These are phyloP conservation scores for Orius insidiosus DNA, from an alignment of 1,140 invertebrate species.

Conservation along the genomic window DNA sequence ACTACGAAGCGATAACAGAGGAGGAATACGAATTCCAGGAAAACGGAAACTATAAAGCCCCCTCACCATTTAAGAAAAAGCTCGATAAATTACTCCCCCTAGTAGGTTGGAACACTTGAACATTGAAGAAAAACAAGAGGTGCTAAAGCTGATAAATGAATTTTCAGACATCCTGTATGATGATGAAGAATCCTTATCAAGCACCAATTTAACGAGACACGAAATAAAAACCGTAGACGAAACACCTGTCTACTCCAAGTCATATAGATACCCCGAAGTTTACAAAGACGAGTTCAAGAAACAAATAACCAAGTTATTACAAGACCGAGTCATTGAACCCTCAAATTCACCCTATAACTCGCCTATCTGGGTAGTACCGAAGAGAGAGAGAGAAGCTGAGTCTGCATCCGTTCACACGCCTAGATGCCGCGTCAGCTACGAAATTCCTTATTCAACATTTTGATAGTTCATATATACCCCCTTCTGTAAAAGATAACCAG, in stretches of 20 bases:
- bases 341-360: too few species aligned
- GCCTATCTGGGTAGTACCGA: too few species aligned
- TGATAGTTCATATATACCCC: too few species aligned
- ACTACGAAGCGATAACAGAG: background rate
- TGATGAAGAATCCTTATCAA: background rate
- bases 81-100: background rate
- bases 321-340: conserved; percentile 16
- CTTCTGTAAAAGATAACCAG: too few species aligned
- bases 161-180: background rate
- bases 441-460: too few species aligned
- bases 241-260: conserved; percentile 20
- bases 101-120: background rate
- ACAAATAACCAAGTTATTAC: conserved; percentile 21
- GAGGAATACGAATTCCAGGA: background rate
- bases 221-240: conserved; percentile 19
- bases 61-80: background rate
- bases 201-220: conserved; percentile 19
- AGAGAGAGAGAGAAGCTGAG: too few species aligned
- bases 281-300: conserved; percentile 24
- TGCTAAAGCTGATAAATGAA: background rate
- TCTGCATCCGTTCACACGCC: too few species aligned
- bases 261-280: conserved; percentile 24
- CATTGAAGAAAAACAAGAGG: background rate
- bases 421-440: too few species aligned
- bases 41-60: background rate